Percentiles rank a stretch among this genome's conserved stretches.
Evolutionary conservation across 2,113 vertebrate species (phyloP).

Genomic region (Stegastes partitus): DNA sequence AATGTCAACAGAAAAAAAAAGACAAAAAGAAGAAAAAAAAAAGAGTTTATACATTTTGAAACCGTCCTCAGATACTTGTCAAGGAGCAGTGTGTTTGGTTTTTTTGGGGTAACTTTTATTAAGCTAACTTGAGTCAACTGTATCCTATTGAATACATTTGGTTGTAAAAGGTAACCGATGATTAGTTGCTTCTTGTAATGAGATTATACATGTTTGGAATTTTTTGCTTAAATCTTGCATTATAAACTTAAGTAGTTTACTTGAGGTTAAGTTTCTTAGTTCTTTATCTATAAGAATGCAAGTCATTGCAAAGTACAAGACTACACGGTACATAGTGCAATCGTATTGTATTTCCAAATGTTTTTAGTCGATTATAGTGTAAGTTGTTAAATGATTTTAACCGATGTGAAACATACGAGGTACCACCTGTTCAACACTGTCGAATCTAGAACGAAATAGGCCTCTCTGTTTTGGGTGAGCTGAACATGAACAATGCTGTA

Average conservation of each 20-base stretch:
- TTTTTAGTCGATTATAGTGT: slow-evolving; percentile 82
- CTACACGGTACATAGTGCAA: slow-evolving; percentile 81
- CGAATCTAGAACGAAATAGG: slow-evolving; percentile 73
- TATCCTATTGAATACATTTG: slow-evolving; percentile 79
- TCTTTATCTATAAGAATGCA: slow-evolving; percentile 87
- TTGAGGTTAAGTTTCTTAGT: slow-evolving; percentile 85
- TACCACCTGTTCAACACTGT: slow-evolving; percentile 80
- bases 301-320: slow-evolving; percentile 82
- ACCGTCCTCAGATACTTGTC: slow-evolving; percentile 74
- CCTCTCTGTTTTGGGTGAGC: slow-evolving; percentile 80
- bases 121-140: slow-evolving; percentile 76
- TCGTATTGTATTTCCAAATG: slow-evolving; percentile 84
- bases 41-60: slow-evolving; percentile 83
- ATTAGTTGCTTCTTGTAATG: slow-evolving; percentile 86
- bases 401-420: slow-evolving; percentile 67
- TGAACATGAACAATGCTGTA: slow-evolving; percentile 83
- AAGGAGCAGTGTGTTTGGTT: slow-evolving; percentile 78
- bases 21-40: slow-evolving; percentile 55
- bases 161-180: slow-evolving; percentile 83
- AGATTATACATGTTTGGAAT: slow-evolving; percentile 80
- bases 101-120: slow-evolving; percentile 75
- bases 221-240: slow-evolving; percentile 83
- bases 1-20: slow-evolving; percentile 76
- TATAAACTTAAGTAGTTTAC: slow-evolving; percentile 84
- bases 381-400: slow-evolving; percentile 79